Base-by-base conservation (phyloP, 2,797 vertebrate genomes). In the Amblyopsis hoosieri region DNA sequence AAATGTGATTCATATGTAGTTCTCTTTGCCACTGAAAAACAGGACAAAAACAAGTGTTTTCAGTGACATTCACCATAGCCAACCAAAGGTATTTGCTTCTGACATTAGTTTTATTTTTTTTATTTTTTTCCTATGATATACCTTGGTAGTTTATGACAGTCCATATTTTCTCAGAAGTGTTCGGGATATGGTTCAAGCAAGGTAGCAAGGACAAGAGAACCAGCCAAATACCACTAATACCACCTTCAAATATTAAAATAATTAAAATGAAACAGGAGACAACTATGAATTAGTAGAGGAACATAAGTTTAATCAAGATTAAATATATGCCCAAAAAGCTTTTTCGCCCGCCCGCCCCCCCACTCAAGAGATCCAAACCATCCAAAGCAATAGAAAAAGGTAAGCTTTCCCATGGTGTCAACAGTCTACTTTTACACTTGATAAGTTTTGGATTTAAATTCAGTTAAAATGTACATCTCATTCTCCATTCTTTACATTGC, bases 261-360 rank as follows among this genome's bases (percentile, higher is more conserved):
- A 58, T 2, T 1, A 50, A 46, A 48, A 46, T 1, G 10, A 0
- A 67, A 57, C 67, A 42, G 60, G 69, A 66, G 42, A 77, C 81
- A 61, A 72, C 33, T 15, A 6, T 47, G 50, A 48, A 47, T 42
- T 74, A 67, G 50, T 73, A 86, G 80, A 90, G 90, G 87, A 91
- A 92, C 85, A 86, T 83, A 91, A 82, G 66, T 94, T 93, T 93
- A 94, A 94, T 94, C 83, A 89, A 89, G 88, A 89, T 92, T 92
- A 91, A 92, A 93, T 92, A 90, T 90, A 91, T 83, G 83, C 81
- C 82, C 86, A 84, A 89, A 90, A 84, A 69, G 60, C 89, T 83
- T 72, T 88, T 88, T 66, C 61, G 83, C 23, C 23, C 23, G 23
- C 3, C 23, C 23, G 3, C 3, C 23, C 23, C 3, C 23, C 23